Conservation (phyloP, 2,113 vertebrate species). For the Pluvianellus socialis region DNA sequence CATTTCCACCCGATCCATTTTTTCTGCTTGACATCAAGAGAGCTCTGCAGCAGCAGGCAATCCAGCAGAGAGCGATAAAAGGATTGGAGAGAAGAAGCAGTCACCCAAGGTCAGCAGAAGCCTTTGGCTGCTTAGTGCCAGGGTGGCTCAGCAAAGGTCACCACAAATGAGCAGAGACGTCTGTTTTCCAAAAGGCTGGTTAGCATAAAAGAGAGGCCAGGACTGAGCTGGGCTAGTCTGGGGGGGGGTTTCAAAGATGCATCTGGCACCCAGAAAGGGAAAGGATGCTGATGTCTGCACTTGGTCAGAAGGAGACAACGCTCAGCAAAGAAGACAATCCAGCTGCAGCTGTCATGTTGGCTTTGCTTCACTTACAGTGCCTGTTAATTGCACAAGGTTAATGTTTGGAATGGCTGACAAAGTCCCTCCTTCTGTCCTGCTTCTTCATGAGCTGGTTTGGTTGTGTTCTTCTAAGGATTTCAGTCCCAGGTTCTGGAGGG, state of each 20-base stretch:
- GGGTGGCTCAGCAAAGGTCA: neutral
- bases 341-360: conserved; percentile 38
- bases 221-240: neutral
- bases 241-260: neutral
- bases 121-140: neutral
- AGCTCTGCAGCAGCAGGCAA: conserved; percentile 26
- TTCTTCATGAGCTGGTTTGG: neutral
- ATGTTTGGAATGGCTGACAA: neutral
- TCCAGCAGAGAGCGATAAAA: neutral
- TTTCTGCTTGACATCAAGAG: conserved; percentile 15
- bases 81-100: neutral
- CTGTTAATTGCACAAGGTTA: neutral
- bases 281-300: neutral
- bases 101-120: neutral
- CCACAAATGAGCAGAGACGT: neutral
- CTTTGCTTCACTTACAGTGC: conserved; percentile 7
- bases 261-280: neutral
- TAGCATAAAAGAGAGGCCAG: neutral
- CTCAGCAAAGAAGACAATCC: neutral
- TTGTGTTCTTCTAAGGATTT: neutral
- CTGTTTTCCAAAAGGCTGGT: neutral
- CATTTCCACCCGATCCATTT: neutral
- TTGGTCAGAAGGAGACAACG: neutral
- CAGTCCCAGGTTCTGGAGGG: neutral
- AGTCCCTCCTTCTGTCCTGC: neutral